A percentile compares a stretch with the other conserved stretches of the same genome.
Evolutionary conservation across 2,888 invertebrate genomes (phyloP).

Genomic region (Nemoura dubitans): DNA sequence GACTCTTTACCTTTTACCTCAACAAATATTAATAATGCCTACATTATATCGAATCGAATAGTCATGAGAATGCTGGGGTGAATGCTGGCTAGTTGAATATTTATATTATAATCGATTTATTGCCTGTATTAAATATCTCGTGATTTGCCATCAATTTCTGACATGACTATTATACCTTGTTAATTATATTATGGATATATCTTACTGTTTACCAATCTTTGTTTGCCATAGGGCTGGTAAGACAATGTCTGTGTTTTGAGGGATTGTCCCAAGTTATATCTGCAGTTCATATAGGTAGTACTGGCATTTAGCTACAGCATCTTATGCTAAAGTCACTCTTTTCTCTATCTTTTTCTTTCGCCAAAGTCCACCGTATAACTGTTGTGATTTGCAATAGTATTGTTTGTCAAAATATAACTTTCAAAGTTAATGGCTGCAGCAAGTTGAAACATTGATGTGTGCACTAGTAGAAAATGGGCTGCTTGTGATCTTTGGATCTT

Average conservation of each 20-base stretch:
- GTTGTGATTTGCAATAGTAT: too few relatives aligned
- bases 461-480: too few relatives aligned
- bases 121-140: constrained; percentile 3
- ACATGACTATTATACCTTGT: constrained; percentile 22
- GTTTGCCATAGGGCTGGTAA: constrained; percentile 16
- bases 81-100: not conserved
- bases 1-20: constrained; percentile 13
- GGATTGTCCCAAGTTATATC: too few relatives aligned
- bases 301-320: too few relatives aligned
- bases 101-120: constrained; percentile 20
- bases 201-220: constrained; percentile 28
- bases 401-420: too few relatives aligned
- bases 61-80: not conserved
- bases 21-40: not conserved
- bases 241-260: not conserved
- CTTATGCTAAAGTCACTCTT: too few relatives aligned
- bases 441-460: too few relatives aligned
- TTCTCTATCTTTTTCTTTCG: too few relatives aligned
- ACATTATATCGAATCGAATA: not conserved
- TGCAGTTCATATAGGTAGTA: too few relatives aligned
- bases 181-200: constrained; percentile 19
- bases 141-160: constrained; percentile 32
- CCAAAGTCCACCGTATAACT: too few relatives aligned
- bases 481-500: too few relatives aligned
- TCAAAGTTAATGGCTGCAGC: too few relatives aligned